Evolutionary conservation across 2,888 invertebrate species (phyloP).

Genomic region (Halocaridina rubra): DNA sequence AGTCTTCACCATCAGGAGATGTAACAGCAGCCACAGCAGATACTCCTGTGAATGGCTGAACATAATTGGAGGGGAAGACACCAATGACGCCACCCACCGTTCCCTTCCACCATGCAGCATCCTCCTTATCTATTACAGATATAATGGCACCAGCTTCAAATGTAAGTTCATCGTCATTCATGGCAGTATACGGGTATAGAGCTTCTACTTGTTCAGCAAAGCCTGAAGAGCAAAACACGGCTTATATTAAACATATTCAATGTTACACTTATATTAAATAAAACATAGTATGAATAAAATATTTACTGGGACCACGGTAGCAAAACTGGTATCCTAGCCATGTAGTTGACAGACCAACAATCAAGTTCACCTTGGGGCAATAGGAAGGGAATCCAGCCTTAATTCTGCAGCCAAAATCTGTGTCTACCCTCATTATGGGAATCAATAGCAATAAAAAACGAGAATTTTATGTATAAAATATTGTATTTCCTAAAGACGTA

Average conservation of each 20-base stretch:
- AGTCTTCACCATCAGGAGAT: slow-evolving; percentile 49
- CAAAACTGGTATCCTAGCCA: too few relatives aligned
- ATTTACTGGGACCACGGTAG: too few relatives aligned
- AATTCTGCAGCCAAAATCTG: too few relatives aligned
- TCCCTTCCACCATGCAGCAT: slow-evolving; percentile 98
- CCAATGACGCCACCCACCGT: slow-evolving; percentile 90
- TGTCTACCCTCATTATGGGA: too few relatives aligned
- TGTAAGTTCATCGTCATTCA: slow-evolving; percentile 93
- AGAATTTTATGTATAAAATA: too few relatives aligned
- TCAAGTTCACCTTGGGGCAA: too few relatives aligned
- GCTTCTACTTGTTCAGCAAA: slow-evolving; percentile 86
- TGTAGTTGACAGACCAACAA: too few relatives aligned
- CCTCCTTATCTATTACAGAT: slow-evolving; percentile 88
- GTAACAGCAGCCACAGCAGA: slow-evolving; percentile 21
- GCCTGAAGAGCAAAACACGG: too few relatives aligned
- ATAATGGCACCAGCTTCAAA: slow-evolving; percentile 93
- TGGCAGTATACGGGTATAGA: slow-evolving; percentile 91
- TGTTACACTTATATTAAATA: neutral
- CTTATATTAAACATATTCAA: neutral
- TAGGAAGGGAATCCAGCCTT: too few relatives aligned
- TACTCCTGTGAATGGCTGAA: slow-evolving; percentile 73
- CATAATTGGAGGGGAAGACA: slow-evolving; percentile 96
- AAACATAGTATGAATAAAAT: too few relatives aligned
- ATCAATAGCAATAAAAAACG: too few relatives aligned
- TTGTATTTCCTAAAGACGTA: too few relatives aligned